Base-by-base conservation (phyloP, 2,797 vertebrate genomes). In the Eulemur rubriventer region DNA sequence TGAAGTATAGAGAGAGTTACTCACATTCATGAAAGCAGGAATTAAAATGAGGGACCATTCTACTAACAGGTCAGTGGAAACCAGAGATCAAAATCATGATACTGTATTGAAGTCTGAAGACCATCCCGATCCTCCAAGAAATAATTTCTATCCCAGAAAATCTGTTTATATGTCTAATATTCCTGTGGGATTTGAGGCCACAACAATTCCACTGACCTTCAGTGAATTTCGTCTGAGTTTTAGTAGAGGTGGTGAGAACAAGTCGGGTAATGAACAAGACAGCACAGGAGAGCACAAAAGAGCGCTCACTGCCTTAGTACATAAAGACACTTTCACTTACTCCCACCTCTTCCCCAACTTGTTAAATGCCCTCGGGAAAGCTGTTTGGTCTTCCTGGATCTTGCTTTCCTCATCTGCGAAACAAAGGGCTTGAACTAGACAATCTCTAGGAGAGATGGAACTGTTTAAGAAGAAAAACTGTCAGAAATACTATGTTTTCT, bases 11-110 rank as follows among this genome's bases (percentile, higher is more conserved):
- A 72, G 9, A 52, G 14, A 33, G 33, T 2, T 78, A 38, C 38
- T n/a, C 4, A 14, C 7, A 48, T 61, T 79, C 43, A 38, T 4
- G 11, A 80, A 76, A 52, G 28, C 16, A 91, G 50, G 30, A 70
- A 84, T 86, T 83, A 89, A 95, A 69, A 22, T 43, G 35, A 95
- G 30, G 22, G 26, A 79, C 4, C 75, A 73, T 43, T 61, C 33
- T 55, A 33, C 22, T 48, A 59, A 33, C 13, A 73, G 30, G 70
- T 50, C 3, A 26, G 38, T 11, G 26, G 6, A 80, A 72, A 83
- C 24, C n/a, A 82, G 65, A 84, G 28, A 72, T 81, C 46, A 28
- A 96, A 96, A 26, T n/a, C 75, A 63, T 0, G 4, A 61, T 5
- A 20, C 28, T 88, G 10, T 16, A 12, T 12, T 50, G 22, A 75